Evolutionary conservation across 1,140 invertebrate genomes (phyloP).

Genomic region (Triops longicaudatus): DNA sequence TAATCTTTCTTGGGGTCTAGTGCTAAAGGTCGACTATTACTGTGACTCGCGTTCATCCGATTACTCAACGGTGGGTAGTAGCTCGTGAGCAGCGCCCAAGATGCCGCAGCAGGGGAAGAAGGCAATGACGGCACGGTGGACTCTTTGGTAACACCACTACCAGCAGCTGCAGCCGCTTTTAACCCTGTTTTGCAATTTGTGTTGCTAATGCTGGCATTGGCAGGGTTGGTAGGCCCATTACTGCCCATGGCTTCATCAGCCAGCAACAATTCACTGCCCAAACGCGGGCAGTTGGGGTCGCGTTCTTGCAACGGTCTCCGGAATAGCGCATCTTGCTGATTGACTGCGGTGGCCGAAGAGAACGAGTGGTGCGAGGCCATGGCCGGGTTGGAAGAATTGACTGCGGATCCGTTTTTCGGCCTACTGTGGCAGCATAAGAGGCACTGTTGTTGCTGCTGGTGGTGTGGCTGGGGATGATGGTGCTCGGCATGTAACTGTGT

Average conservation of each 20-base stretch:
- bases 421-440: background rate
- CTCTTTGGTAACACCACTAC: background rate
- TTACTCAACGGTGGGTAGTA: conserved; percentile 1
- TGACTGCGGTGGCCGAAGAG: background rate
- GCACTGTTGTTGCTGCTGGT: background rate
- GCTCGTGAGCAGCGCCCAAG: background rate
- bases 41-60: background rate
- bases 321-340: background rate
- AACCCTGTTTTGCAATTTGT: background rate
- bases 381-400: background rate
- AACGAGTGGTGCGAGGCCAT: background rate
- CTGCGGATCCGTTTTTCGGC: background rate
- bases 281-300: background rate
- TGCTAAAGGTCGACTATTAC: conserved; percentile 1
- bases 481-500: background rate
- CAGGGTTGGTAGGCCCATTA: background rate
- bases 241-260: background rate
- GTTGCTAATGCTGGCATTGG: background rate
- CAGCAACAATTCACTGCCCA: background rate
- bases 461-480: background rate
- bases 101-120: background rate
- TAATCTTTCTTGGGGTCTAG: conserved; percentile 47
- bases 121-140: background rate
- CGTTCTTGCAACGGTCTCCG: background rate
- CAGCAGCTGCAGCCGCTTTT: no score